A percentile compares a stretch with the other conserved stretches of the same genome.
Conservation (phyloP, 1,140 invertebrate species). For the Tetragonula clypearis region DNA sequence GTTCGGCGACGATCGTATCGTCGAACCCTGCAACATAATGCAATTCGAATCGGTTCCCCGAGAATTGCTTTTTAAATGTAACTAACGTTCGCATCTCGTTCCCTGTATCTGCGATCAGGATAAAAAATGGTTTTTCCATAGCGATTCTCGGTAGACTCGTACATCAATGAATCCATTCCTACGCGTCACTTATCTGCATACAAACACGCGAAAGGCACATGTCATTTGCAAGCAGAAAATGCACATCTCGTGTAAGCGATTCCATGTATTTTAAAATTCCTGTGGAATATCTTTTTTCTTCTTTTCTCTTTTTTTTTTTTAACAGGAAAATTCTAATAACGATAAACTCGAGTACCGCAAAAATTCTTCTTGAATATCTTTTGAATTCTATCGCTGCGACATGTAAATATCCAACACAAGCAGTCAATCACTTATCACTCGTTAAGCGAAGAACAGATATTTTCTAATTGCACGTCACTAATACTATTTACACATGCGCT, state of each 20-base stretch:
- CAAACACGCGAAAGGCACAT: constrained; percentile 1
- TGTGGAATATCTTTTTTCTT: not conserved
- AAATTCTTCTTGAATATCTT: not conserved
- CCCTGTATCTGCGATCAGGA: not conserved
- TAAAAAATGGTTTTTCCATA: not conserved
- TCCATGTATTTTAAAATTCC: too few species aligned
- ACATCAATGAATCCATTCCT: not conserved
- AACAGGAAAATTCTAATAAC: not conserved
- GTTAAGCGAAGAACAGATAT: not conserved
- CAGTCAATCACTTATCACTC: not conserved
- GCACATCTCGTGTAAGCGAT: not conserved
- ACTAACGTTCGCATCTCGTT: not conserved
- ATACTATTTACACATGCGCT: too few species aligned
- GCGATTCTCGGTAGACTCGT: not conserved
- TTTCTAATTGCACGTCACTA: not conserved
- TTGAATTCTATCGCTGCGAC: not conserved
- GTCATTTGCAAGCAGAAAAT: not conserved
- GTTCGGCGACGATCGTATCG: not conserved
- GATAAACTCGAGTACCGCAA: not conserved
- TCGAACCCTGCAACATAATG: not conserved
- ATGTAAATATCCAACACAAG: not conserved
- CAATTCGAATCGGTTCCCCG: not conserved
- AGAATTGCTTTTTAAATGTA: constrained; percentile 1
- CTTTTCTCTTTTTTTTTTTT: too few species aligned
- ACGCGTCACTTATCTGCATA: constrained; percentile 8